Conservation (phyloP, 2,888 invertebrate species). For the Drosophila vallismaia region DNA sequence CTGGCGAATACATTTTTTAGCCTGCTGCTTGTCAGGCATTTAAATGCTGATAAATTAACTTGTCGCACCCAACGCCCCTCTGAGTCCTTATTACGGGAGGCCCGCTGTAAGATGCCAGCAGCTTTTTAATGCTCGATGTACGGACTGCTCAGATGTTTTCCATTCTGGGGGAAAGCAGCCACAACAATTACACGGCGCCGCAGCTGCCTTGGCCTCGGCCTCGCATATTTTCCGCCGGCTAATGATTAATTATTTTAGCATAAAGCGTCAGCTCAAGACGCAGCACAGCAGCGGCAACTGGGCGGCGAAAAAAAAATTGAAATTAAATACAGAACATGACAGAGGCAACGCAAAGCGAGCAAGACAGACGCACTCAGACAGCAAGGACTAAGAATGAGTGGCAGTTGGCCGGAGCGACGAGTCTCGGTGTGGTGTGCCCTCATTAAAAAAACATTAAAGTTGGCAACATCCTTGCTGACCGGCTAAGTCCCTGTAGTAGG, state of each 20-base stretch:
- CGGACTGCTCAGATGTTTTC: slow-evolving; percentile 5
- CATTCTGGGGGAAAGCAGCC: slow-evolving; percentile 36
- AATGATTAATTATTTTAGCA: slow-evolving; percentile 79
- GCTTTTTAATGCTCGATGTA: slow-evolving; percentile 55
- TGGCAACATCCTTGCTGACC: slow-evolving; percentile 45
- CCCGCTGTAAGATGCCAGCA: slow-evolving; percentile 48
- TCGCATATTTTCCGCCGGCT: slow-evolving; percentile 76
- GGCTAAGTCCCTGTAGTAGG: slow-evolving; percentile 24
- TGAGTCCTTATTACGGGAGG: slow-evolving; percentile 15
- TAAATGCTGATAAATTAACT: slow-evolving; percentile 80
- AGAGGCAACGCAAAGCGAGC: slow-evolving; percentile 23
- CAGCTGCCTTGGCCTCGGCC: slow-evolving; percentile 58
- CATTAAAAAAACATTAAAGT: slow-evolving; percentile 79
- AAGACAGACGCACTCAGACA: slow-evolving; percentile 20
- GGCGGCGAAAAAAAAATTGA: slow-evolving; percentile 54
- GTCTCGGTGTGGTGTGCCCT: slow-evolving; percentile 49
- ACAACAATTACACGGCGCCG: slow-evolving; percentile 72
- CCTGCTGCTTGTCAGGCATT: slow-evolving; percentile 67
- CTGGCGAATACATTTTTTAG: slow-evolving; percentile 36
- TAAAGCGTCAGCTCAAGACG: slow-evolving; percentile 78
- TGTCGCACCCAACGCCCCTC: slow-evolving; percentile 47
- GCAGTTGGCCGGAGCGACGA: slow-evolving; percentile 26
- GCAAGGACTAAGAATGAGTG: slow-evolving; percentile 40
- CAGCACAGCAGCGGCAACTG: slow-evolving; percentile 32
- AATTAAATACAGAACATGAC: slow-evolving; percentile 72